Base-by-base conservation (phyloP, 2,888 invertebrate species). In the Brachynemurus nebulosus region DNA sequence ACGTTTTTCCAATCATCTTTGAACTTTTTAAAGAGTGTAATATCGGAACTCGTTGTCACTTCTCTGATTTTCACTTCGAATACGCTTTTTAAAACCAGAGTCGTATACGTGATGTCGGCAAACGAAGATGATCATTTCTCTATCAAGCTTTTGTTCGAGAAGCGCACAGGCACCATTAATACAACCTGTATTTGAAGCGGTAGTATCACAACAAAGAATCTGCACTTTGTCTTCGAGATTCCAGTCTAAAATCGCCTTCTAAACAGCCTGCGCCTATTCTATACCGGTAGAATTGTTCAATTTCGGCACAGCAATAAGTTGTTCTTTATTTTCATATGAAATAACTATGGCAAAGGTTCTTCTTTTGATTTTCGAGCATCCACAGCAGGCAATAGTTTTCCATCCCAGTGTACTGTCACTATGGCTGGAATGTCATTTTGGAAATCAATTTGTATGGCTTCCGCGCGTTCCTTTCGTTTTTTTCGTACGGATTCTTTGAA, bases 351-450 rank as follows among this genome's bases (percentile, higher is more conserved):
- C 7, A 7, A n/a, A n/a, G n/a, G n/a, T n/a, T n/a, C n/a, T n/a
- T n/a, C n/a, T n/a, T n/a, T n/a, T n/a, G n/a, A 23, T 6, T 23
- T 23, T 6, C 23, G 23, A 12, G 45, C 46, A 42, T 50, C 51
- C 27, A 56, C 40, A 40, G 40, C 56, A 36, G 55, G 55, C 23
- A 58, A 58, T 23, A 58, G 42, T 54, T 59, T 59, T 7, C 57
- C 54, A 50, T 57, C 56, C 55, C 55, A 58, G 41, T 57, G 55
- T 45, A 57, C 49, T 19, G 54, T 56, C 4, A 58, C 55, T 23
- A 46, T 37, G 12, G 56, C 56, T 17, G 56, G 54, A 42, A 58
- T 41, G 19, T 56, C 46, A 42, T 57, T 57, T 48, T 59, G 52
- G 46, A 59, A 58, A 51, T 57, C 51, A 11, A 38, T 1, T 53